These are phyloP conservation scores for Xanthia togata DNA, from an alignment of 2,888 invertebrate species.

Conservation along the genomic window DNA sequence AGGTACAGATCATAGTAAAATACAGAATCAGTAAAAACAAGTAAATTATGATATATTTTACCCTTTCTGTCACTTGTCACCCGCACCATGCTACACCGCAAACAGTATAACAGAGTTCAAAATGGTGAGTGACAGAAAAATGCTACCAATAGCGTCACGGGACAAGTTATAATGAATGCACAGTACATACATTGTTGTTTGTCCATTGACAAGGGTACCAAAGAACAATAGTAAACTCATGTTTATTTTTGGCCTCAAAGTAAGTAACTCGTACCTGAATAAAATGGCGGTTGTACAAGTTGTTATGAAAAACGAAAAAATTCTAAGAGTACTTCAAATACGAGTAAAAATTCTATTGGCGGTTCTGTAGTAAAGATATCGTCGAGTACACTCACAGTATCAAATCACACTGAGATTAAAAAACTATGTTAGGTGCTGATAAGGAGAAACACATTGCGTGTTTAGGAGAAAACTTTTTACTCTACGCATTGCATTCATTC, in stretches of 20 bases:
- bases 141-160: too few relatives aligned
- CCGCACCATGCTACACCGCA: too few relatives aligned
- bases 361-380: slow-evolving; percentile 1
- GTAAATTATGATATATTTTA: too few relatives aligned
- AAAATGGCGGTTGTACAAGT: not conserved
- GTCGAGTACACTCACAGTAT: slow-evolving; percentile 25
- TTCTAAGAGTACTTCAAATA: not conserved
- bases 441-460: slow-evolving; percentile 31
- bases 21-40: too few relatives aligned
- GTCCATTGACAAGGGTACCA: not conserved
- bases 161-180: not conserved
- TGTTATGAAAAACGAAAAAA: not conserved
- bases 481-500: not conserved
- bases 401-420: slow-evolving; percentile 42
- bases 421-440: slow-evolving; percentile 48
- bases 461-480: slow-evolving; percentile 27
- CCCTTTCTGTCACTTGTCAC: too few relatives aligned
- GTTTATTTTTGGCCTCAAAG: not conserved
- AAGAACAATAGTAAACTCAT: not conserved
- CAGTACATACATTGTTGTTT: not conserved
- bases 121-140: too few relatives aligned
- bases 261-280: not conserved
- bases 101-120: too few relatives aligned
- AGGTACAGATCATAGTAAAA: too few relatives aligned
- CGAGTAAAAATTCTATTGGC: not conserved